Evolutionary conservation across 2,113 vertebrate species (phyloP).

Genomic region (Prionailurus bengalensis): DNA sequence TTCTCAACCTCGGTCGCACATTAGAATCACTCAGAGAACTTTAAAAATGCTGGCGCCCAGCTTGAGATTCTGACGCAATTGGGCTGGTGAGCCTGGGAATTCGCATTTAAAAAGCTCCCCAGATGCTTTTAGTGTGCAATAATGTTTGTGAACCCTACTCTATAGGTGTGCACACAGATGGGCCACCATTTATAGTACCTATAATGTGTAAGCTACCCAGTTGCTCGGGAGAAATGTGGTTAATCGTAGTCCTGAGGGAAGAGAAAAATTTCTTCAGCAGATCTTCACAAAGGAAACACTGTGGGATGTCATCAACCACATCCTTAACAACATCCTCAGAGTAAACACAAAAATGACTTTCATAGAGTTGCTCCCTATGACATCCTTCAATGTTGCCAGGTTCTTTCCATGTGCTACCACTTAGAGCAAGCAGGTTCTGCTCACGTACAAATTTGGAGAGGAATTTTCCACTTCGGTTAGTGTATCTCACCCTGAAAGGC

Average conservation of each 20-base stretch:
- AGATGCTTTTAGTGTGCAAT: neutral
- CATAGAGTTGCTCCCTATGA: slow-evolving; percentile 54
- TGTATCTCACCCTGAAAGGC: neutral
- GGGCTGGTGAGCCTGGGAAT: neutral
- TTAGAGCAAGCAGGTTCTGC: slow-evolving; percentile 69
- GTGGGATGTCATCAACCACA: slow-evolving; percentile 81
- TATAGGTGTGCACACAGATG: neutral
- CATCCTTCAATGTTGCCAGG: slow-evolving; percentile 66
- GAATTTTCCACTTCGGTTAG: slow-evolving; percentile 79
- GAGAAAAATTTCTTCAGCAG: slow-evolving; percentile 71
- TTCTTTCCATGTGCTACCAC: slow-evolving; percentile 78
- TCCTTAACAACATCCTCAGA: slow-evolving; percentile 82
- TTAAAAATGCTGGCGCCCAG: neutral
- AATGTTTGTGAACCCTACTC: neutral
- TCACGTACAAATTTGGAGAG: slow-evolving; percentile 67
- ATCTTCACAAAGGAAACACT: slow-evolving; percentile 78
- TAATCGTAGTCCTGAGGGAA: slow-evolving; percentile 69
- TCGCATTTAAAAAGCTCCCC: neutral
- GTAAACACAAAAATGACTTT: slow-evolving; percentile 76
- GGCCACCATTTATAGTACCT: neutral
- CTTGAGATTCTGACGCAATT: neutral
- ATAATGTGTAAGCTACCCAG: neutral
- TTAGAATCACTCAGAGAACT: neutral
- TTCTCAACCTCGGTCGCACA: neutral
- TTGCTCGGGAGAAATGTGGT: slow-evolving; percentile 69